Evolutionary conservation across 1,140 invertebrate species (phyloP), one percentile per base, ranked within the genome.

Genomic region (Aphelenchoides besseyi): DNA sequence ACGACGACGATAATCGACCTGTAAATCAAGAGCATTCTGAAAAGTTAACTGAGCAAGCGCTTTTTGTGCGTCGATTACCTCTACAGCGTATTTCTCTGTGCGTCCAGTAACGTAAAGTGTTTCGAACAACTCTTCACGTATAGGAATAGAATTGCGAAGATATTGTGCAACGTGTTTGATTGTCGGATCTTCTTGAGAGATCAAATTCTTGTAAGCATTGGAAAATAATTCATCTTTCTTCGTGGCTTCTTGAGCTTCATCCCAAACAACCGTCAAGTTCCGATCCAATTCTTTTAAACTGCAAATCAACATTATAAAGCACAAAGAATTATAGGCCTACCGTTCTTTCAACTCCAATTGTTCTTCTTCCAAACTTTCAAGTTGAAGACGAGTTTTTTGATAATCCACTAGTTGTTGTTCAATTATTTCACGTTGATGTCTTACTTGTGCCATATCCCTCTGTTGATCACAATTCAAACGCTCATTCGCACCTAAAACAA

Each of bases 101-200:
- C 18, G 55, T 8, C 18, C 18, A 33, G 55, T 59, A 12, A 59
- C 55, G 55, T 18, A 59, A 5, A 59, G 18, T 8, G 55, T 59
- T 23, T 59, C 55, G 23, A 59, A 59, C 5, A 59, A 23, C 55
- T 59, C 55, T 8, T 59, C 55, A 8, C 55, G 55, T 8, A 59
- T 33, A 23, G 55, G 55, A 12, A 59, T 23, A 5, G 55, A 5
- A 18, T 59, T 18, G 5, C 18, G 55, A 5, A 59, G 18, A 33
- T 8, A 59, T 12, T 59, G 55, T 8, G 55, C 55, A 33, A 23
- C 23, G 5, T 23, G 5, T 33, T 59, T 59, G 18, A 59, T 59
- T 12, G 5, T 5, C 26, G 55, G 18, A 18, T 59, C 55, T 28
- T 59, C 55, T 33, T 59, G 26, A 33, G 5, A 8, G 5, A 59